Evolutionary conservation across 2,888 invertebrate species (phyloP), one percentile per base, ranked within the genome.

Genomic region (Halictus quadricinctus): DNA sequence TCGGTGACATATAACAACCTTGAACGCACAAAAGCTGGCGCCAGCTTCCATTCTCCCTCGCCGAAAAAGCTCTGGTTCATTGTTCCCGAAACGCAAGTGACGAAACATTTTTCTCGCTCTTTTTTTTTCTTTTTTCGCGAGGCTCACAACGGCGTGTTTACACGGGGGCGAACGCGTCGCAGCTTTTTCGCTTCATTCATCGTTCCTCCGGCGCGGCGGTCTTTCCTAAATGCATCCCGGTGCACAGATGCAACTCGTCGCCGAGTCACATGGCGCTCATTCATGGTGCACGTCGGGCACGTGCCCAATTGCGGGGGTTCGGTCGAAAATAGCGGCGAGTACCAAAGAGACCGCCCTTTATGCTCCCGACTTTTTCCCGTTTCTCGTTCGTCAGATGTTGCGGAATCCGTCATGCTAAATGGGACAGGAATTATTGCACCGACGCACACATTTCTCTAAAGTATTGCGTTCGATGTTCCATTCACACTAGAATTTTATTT

Each of bases 181-280:
- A 36, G 64, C 15, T 66, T 79, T 76, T 79, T 76, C 86, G 75
- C 69, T 80, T 66, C 89, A 89, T 89, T 90, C 87, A 86, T 86
- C 79, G 76, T 64, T 75, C 50, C 64, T 18, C 13, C 60, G 60
- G 60, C 60, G 78, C 70, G 75, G 12, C 29, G 60, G 76, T 76
- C 81, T 72, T 76, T 81, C 88, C 84, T 76, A 72, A 79, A 85
- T 66, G 84, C 85, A 79, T 86, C 80, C 81, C 15, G 76, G 80
- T 75, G 82, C 64, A 66, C 80, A 82, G 58, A 80, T 76, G 74
- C 70, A 76, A 46, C 81, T 72, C 66, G 75, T 75, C 78, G 78
- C 60, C 78, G 83, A 80, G 87, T 50, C 80, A 81, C 83, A 82
- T 82, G 82, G 74, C 18, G 81, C 73, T 87, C 90, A 89, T 89